Evolutionary conservation across 2,888 invertebrate genomes (phyloP), one percentile per base, ranked within the genome.

Genomic region (Corythucha ciliata): DNA sequence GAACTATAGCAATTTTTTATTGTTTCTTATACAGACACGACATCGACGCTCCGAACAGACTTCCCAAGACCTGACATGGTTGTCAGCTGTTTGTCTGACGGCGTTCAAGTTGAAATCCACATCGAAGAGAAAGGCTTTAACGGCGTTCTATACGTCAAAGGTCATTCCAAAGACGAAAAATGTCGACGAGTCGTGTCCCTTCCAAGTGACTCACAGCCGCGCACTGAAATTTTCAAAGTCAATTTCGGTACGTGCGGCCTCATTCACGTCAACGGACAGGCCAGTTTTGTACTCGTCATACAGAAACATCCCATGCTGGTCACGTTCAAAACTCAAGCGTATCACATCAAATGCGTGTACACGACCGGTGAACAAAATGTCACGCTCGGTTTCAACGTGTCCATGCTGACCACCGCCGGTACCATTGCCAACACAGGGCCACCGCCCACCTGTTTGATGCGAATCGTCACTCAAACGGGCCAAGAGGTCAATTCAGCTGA

Each of bases 281-380:
- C 92, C 21, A 88, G 87, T 66, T 93, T 92, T 67, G 87, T 93
- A 1, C 74, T 96, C 36, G 91, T 96, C 21, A 88, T 96, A 66
- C 94, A 96, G 67, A 90, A 91, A 70, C 94, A 96, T 78, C 91
- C 92, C 0, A 90, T 90, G 72, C 75, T 96, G 47, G 84, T 94
- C 45, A 96, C 94, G 1, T 88, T 87, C 67, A 87, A 88, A 65
- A 91, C 94, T 4, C 90, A 92, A 68, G 93, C 94, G 1, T 96
- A 93, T 72, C 90, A 93, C 69, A 90, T 96, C 58, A 89, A 89
- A 68, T 94, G 94, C 68, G 83, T 91, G 50, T 94, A 94, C 68
- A 88, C 91, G 68, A 91, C 90, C 1, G 91, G 90, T 55, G 90
- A 90, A 67, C 88, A 89, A 68, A 90, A 88, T 61, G 88, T 93